These are phyloP conservation scores for Andrena camellia DNA, from an alignment of 2,888 invertebrate genomes.

Conservation along the genomic window DNA sequence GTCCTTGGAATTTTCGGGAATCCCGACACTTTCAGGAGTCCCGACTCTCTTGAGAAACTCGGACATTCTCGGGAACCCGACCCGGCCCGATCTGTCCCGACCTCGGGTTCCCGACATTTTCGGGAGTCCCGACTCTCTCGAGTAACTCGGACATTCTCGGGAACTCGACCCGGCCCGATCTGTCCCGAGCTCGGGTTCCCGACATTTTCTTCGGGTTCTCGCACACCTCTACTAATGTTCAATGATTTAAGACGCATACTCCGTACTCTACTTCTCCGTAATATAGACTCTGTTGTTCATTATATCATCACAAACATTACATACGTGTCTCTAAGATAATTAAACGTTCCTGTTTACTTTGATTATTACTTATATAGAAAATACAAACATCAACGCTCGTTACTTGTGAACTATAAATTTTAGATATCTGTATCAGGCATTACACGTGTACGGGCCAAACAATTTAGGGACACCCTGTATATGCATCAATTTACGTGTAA, in stretches of 20 bases:
- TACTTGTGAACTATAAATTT: conserved; percentile 30
- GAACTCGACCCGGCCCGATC: no score
- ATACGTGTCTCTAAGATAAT: conserved; percentile 27
- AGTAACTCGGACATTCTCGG: no score
- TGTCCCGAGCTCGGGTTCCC: no score
- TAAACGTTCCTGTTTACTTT: conserved; percentile 7
- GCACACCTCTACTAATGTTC: not conserved
- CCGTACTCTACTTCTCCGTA: conserved; percentile 19
- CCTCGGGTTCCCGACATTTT: no score
- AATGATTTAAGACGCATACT: conserved; percentile 11
- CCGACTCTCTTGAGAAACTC: no score
- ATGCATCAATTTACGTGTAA: conserved; percentile 8
- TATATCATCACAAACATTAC: conserved; percentile 25
- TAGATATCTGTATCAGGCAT: conserved; percentile 15
- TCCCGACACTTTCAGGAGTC: no score
- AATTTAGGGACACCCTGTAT: not conserved
- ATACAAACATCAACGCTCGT: conserved; percentile 48
- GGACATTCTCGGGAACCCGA: no score
- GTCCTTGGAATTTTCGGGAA: no score
- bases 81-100: no score
- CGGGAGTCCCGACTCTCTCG: no score
- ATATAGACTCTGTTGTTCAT: conserved; percentile 19
- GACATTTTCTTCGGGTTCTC: no score
- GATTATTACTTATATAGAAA: conserved; percentile 42
- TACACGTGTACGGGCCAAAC: not conserved